Base-by-base conservation (phyloP, 2,888 invertebrate species). In the Cataglyphis albicans region DNA sequence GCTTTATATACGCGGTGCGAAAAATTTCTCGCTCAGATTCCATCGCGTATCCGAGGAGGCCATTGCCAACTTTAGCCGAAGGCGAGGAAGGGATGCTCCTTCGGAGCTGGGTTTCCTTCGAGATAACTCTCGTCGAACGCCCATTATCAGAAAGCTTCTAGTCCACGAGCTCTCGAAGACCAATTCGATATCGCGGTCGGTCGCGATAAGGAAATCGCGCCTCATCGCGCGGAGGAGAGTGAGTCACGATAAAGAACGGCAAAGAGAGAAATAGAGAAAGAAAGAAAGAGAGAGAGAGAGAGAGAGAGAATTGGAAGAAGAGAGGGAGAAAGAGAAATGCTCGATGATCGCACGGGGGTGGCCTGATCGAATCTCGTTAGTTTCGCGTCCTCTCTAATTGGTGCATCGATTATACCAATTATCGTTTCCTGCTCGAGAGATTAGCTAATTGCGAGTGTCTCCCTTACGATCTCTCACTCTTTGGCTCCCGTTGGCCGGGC, bases 381-480 rank as follows among this genome's bases (percentile, higher is more conserved):
- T 90, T 91, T 91, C 89, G 87, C 89, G 89, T 90, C 83, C 89
- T 88, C 90, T 90, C 90, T 92, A 92, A 93, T 93, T 93, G 91
- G 90, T 90, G 92, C 92, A 91, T 92, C 93, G 93, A 93, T 93
- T 93, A 92, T 92, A 91, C 90, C 92, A 92, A 93, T 93, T 93
- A 93, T 92, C 91, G 93, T 92, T 91, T 92, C 89, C 91, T 90
- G 89, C 90, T 89, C 90, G 89, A 87, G 91, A 92, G 92, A 93
- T 93, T 92, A 92, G 93, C 92, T 92, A 92, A 93, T 93, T 93
- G 92, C 91, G 82, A 87, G 75, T 74, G 70, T 86, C 87, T 85
- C 84, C 86, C 86, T 84, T 83, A 63, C 68, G 25, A 52, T 84
- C 83, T 84, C 83, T 83, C 87, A 83, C 78, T 86, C 82, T 85